These are phyloP conservation scores for Bactericera cockerelli DNA, from an alignment of 1,140 invertebrate genomes.

Conservation along the genomic window DNA sequence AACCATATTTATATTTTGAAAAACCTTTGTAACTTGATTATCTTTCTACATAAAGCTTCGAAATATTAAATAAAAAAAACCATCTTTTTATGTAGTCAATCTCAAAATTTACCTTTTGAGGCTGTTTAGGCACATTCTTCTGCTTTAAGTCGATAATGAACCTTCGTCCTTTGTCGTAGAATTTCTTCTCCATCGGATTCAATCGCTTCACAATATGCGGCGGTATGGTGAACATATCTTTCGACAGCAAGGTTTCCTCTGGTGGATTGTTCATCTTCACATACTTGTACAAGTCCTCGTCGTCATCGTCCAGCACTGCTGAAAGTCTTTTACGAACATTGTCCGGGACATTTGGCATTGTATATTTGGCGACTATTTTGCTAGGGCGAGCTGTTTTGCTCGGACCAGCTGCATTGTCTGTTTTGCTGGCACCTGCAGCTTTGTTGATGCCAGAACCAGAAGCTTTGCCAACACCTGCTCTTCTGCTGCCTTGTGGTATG, in stretches of 20 bases:
- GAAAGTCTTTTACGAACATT: not conserved
- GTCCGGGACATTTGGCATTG: not conserved
- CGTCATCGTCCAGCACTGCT: not conserved
- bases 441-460: too few species aligned
- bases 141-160: conserved; percentile 1
- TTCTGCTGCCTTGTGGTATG: too few species aligned
- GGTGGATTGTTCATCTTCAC: conserved; percentile 5
- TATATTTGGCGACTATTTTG: too few species aligned
- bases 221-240: not conserved
- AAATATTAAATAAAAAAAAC: too few species aligned
- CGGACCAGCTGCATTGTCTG: too few species aligned
- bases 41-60: too few species aligned
- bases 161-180: not conserved
- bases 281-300: not conserved
- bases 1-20: too few species aligned
- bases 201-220: not conserved
- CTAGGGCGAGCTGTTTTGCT: too few species aligned
- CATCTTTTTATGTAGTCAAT: too few species aligned
- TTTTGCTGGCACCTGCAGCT: too few species aligned
- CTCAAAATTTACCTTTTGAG: not conserved
- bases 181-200: not conserved
- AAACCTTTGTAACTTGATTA: too few species aligned
- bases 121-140: not conserved
- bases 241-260: not conserved
- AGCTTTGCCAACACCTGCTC: too few species aligned